Conservation (phyloP, 2,888 invertebrate genomes). For the Crossocerus cetratus region DNA sequence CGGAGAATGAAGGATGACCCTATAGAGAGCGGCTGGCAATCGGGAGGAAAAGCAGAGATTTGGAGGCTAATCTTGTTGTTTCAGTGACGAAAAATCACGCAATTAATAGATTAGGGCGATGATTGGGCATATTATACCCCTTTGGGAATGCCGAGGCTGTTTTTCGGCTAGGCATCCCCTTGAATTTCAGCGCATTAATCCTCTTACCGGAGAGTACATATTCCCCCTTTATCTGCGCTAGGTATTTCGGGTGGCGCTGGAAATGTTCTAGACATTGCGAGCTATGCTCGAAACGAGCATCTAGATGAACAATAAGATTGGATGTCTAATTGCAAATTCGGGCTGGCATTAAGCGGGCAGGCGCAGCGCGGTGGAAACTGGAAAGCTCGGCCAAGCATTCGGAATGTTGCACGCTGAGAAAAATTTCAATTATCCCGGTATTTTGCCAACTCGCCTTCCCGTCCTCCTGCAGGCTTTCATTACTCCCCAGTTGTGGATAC, state of each 20-base stretch:
- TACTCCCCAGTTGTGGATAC: no score
- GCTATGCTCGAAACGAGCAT: no score
- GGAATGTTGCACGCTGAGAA: conserved; percentile 19
- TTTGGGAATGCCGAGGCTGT: neutral
- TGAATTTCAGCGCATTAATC: no score
- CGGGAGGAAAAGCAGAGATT: neutral
- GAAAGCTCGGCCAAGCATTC: neutral
- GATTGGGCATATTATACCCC: conserved; percentile 38
- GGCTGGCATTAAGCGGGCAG: no score
- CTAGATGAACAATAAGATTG: no score
- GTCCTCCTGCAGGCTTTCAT: no score
- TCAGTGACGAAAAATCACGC: conserved; percentile 58
- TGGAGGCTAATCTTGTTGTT: conserved; percentile 46
- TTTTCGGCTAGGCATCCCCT: neutral
- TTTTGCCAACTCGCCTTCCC: conserved; percentile 43
- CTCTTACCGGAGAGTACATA: no score
- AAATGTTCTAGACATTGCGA: no score
- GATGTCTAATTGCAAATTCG: no score
- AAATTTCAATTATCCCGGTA: conserved; percentile 49
- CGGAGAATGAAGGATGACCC: conserved; percentile 10
- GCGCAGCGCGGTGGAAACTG: no score
- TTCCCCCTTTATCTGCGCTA: no score
- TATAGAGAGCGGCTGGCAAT: neutral
- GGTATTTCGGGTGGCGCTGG: no score
- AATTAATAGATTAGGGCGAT: conserved; percentile 57